Evolutionary conservation across 2,797 vertebrate genomes (phyloP).

Genomic region (Anniella stebbinsi): DNA sequence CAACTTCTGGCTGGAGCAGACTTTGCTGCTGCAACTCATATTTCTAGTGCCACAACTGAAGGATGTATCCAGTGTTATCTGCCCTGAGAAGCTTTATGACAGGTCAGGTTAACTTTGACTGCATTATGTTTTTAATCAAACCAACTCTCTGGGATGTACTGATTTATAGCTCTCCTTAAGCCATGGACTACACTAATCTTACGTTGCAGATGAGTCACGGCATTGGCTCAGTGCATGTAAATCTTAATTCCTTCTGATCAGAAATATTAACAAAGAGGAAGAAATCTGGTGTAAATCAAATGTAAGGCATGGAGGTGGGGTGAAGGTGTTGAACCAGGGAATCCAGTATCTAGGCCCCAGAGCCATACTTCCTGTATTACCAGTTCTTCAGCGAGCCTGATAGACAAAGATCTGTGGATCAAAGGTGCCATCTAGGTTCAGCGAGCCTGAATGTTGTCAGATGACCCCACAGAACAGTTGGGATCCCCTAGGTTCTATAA

Average conservation of each 20-base stretch:
- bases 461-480: too few species aligned
- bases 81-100: not conserved
- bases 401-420: too few species aligned
- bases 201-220: not conserved
- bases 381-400: not conserved
- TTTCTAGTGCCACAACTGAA: not conserved
- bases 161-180: not conserved
- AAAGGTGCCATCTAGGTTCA: too few species aligned
- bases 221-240: not conserved
- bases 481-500: too few species aligned
- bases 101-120: not conserved
- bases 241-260: not conserved
- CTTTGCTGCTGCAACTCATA: not conserved
- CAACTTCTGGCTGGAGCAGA: not conserved
- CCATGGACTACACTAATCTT: not conserved
- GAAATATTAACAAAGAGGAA: not conserved
- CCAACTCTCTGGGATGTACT: not conserved
- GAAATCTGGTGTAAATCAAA: too few species aligned
- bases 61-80: not conserved
- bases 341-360: not conserved
- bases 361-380: not conserved
- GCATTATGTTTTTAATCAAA: not conserved
- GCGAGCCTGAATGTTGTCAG: too few species aligned
- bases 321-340: too few species aligned
- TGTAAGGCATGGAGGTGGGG: not conserved